These are phyloP conservation scores for Ophion costatus DNA, from an alignment of 2,888 invertebrate species.

Conservation along the genomic window DNA sequence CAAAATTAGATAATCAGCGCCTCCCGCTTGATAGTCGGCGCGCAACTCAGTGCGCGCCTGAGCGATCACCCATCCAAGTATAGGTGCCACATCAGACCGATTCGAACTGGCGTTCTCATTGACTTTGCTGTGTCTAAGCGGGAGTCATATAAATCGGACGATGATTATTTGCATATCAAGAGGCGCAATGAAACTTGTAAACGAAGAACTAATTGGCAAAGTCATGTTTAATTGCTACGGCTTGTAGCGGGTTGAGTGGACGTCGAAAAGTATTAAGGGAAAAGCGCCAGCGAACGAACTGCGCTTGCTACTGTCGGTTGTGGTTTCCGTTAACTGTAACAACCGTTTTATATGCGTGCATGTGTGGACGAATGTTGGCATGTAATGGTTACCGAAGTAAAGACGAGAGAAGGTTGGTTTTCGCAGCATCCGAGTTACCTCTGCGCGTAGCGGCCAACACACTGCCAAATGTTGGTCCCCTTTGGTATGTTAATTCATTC, in stretches of 20 bases:
- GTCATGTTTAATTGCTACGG: constrained; percentile 18
- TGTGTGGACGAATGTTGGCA: background rate
- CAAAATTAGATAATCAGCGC: background rate
- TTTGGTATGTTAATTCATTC: constrained; percentile 75
- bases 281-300: constrained; percentile 8
- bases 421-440: constrained; percentile 67
- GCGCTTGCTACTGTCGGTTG: constrained; percentile 17
- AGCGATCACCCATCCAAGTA: background rate
- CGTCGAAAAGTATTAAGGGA: constrained; percentile 37
- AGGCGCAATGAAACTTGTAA: background rate
- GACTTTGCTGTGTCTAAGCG: background rate
- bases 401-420: constrained; percentile 32
- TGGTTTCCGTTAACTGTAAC: constrained; percentile 33
- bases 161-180: background rate
- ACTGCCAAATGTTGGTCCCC: constrained; percentile 47
- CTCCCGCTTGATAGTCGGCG: background rate
- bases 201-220: constrained; percentile 17
- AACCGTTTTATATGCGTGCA: constrained; percentile 5
- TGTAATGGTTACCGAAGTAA: constrained; percentile 29
- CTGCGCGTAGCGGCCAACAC: constrained; percentile 44
- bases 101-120: background rate
- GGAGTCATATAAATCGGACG: background rate
- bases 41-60: background rate
- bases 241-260: background rate
- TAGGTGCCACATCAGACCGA: background rate